Percentiles rank a stretch among this genome's conserved stretches.
These are phyloP conservation scores for Poeciliopsis occidentalis DNA, from an alignment of 2,113 vertebrate genomes.

Conservation along the genomic window DNA sequence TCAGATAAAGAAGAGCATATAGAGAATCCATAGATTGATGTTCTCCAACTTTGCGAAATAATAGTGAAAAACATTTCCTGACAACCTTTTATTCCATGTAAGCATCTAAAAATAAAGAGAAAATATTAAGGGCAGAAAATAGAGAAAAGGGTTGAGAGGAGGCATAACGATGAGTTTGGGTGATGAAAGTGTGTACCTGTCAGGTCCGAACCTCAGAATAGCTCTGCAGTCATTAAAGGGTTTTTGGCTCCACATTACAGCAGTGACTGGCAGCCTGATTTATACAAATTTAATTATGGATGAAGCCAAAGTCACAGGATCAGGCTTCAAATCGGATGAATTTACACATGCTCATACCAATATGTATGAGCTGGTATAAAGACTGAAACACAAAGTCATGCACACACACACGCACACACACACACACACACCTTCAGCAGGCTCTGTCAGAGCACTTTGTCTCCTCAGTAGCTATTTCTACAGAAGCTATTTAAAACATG, in stretches of 20 bases:
- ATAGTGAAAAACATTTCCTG: neutral
- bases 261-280: slow-evolving; percentile 49
- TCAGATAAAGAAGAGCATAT: neutral
- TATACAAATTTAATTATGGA: slow-evolving; percentile 57
- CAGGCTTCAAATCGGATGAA: slow-evolving; percentile 3
- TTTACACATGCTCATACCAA: slow-evolving; percentile 11
- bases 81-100: neutral
- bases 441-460: slow-evolving; percentile 16
- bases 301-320: slow-evolving; percentile 44
- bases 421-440: neutral
- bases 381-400: neutral
- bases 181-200: slow-evolving; percentile 53
- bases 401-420: neutral
- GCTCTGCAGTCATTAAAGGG: slow-evolving; percentile 47
- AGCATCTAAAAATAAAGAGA: slow-evolving; percentile 46
- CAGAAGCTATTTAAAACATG: slow-evolving; percentile 37
- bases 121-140: slow-evolving; percentile 5
- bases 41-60: slow-evolving; percentile 3
- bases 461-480: slow-evolving; percentile 31
- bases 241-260: slow-evolving; percentile 25
- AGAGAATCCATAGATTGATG: neutral
- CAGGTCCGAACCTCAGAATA: slow-evolving; percentile 43
- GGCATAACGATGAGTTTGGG: slow-evolving; percentile 35
- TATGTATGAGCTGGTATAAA: neutral
- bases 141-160: neutral